Conservation (phyloP, 2,113 vertebrate species). For the Barbus barbus region DNA sequence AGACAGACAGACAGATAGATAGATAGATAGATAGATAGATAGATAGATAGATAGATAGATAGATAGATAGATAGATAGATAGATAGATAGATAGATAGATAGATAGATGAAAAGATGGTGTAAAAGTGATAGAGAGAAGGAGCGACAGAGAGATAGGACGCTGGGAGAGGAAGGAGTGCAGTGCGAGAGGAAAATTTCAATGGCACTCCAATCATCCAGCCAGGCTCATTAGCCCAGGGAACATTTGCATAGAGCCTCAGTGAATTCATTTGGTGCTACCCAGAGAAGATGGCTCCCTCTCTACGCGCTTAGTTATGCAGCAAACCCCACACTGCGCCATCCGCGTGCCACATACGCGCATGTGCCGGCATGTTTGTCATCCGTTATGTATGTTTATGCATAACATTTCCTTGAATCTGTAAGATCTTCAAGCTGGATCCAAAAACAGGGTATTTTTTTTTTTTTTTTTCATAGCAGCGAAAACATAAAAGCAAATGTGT, state of each 20-base stretch:
- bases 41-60: too few species aligned
- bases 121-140: slow-evolving; percentile 64
- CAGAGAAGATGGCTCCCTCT: slow-evolving; percentile 77
- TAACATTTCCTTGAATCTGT: slow-evolving; percentile 16
- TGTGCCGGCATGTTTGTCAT: slow-evolving; percentile 19
- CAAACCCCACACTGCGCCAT: slow-evolving; percentile 54
- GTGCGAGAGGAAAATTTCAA: slow-evolving; percentile 81
- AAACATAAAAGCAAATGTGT: neutral
- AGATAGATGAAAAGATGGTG: slow-evolving; percentile 30
- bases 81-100: slow-evolving; percentile 49
- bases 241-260: slow-evolving; percentile 80
- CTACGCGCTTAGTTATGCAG: slow-evolving; percentile 73
- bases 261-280: slow-evolving; percentile 78
- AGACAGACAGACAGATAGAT: neutral
- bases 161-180: slow-evolving; percentile 50
- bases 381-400: neutral
- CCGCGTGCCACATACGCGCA: slow-evolving; percentile 19
- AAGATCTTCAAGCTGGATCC: neutral
- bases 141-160: slow-evolving; percentile 61
- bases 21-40: too few species aligned
- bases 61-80: slow-evolving; percentile 30
- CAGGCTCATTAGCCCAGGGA: slow-evolving; percentile 78
- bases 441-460: neutral
- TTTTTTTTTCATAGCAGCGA: neutral
- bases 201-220: slow-evolving; percentile 80